These are phyloP conservation scores for Dolichotis patagonum DNA, from an alignment of 2,113 vertebrate genomes.

Conservation along the genomic window DNA sequence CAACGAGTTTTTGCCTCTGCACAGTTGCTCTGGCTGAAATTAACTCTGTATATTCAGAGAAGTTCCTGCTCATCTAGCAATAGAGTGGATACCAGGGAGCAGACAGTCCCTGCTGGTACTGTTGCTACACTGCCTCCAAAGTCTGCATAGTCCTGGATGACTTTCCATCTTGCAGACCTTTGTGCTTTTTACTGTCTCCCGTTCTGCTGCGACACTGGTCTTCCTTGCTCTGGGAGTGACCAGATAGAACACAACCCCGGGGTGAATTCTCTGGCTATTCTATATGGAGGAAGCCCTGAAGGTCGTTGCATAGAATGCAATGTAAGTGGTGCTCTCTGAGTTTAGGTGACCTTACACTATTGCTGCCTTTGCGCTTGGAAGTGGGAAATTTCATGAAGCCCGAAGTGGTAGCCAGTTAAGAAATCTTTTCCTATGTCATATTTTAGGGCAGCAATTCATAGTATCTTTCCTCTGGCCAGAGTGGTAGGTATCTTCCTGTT, in stretches of 20 bases:
- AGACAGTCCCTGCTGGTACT: not conserved
- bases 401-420: not conserved
- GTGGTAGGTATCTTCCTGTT: not conserved
- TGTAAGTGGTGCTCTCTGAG: not conserved
- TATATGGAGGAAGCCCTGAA: not conserved
- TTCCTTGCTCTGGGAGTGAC: not conserved
- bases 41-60: conserved; percentile 44
- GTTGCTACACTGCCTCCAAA: not conserved
- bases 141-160: not conserved
- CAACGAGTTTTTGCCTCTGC: not conserved
- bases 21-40: not conserved
- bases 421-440: not conserved
- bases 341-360: not conserved
- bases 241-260: not conserved
- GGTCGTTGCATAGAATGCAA: not conserved
- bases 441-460: not conserved
- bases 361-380: not conserved
- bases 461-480: not conserved
- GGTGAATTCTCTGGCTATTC: not conserved
- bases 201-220: not conserved
- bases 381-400: not conserved
- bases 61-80: conserved; percentile 23
- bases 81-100: not conserved
- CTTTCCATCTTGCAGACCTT: not conserved
- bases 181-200: not conserved